Evolutionary conservation across 2,888 invertebrate genomes (phyloP), one percentile per base, ranked within the genome.

Genomic region (Apoderus coryli): DNA sequence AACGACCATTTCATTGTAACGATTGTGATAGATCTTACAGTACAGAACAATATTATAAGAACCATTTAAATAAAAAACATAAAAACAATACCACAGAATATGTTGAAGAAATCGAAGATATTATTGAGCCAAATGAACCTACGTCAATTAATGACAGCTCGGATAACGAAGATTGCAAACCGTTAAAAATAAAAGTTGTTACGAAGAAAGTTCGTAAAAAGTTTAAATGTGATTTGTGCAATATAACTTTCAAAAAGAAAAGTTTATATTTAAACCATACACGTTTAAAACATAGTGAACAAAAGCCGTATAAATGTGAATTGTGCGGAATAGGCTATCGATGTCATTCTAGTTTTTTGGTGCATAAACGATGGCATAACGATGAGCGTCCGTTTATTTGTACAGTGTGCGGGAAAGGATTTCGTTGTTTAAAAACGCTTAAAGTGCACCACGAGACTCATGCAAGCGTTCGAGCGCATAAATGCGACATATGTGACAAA

Each of bases 391-490:
- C 45, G 1, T 47, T 44, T 29, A 37, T 46, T 25, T 46, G 46
- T 28, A 42, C 42, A 5, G 41, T 37, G 16, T 47, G 47, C 26
- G 47, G 47, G 1, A 66, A 65, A 45, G 56, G 40, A 24, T 59
- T 45, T 35, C 45, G 43, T 3, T 44, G 45, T 31, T 45, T 44
- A 2, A 44, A 44, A 4, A 44, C 45, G 35, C 33, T 47, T 14
- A 41, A 44, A 25, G 45, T 46, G 16, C 49, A 49, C 31, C 42
- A 43, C 25, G 46, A 49, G 37, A 49, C 46, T 3, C 49, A 49
- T 31, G 28, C 44, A 22, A 47, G 48, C 25, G 46, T 45, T 37
- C 40, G 46, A 13, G 46, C 46, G 23, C 46, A 47, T 15, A 44
- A 47, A 15, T 49, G 49, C 32, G 38, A 39, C n/a, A 30, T 43